A percentile compares a stretch with the other conserved stretches of the same genome.
Conservation (phyloP, 2,113 vertebrate species). For the Beaufortia kweichowensis region DNA sequence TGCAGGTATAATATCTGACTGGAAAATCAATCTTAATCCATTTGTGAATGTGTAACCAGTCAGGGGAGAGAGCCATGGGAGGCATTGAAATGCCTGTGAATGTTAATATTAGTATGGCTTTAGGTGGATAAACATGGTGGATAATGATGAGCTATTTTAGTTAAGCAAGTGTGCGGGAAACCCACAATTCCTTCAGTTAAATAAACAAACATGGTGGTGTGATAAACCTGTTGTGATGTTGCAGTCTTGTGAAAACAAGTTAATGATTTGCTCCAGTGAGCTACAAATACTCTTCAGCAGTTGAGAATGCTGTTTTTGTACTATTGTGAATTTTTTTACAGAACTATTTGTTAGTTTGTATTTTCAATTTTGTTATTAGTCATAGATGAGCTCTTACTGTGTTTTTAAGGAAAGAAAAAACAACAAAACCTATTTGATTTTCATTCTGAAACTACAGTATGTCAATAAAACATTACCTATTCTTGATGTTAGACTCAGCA, state of each 20-base stretch:
- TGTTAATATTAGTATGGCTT: conserved; percentile 26
- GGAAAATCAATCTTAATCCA: conserved; percentile 22
- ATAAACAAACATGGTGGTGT: conserved; percentile 48
- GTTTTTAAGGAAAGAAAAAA: conserved; percentile 7
- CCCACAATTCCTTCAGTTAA: conserved; percentile 16
- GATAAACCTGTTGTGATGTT: conserved; percentile 50
- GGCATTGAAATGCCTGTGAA: conserved; percentile 13
- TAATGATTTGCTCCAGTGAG: conserved; percentile 64
- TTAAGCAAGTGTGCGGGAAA: neutral
- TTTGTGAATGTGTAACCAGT: conserved; percentile 17
- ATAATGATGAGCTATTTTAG: conserved; percentile 18
- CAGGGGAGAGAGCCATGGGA: neutral
- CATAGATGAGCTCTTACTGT: conserved; percentile 8
- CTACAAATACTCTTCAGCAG: conserved; percentile 59
- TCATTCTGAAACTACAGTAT: neutral
- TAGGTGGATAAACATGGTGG: neutral
- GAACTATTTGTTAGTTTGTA: neutral
- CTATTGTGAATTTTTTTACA: conserved; percentile 7
- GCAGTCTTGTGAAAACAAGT: conserved; percentile 54
- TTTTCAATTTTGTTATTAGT: neutral
- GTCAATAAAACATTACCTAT: no score
- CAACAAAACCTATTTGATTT: neutral
- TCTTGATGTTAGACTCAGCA: no score
- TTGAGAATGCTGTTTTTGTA: conserved; percentile 46
- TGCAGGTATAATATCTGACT: conserved; percentile 7